Evolutionary conservation across 2,888 invertebrate genomes (phyloP).

Genomic region (Drosophila subsilvestris): DNA sequence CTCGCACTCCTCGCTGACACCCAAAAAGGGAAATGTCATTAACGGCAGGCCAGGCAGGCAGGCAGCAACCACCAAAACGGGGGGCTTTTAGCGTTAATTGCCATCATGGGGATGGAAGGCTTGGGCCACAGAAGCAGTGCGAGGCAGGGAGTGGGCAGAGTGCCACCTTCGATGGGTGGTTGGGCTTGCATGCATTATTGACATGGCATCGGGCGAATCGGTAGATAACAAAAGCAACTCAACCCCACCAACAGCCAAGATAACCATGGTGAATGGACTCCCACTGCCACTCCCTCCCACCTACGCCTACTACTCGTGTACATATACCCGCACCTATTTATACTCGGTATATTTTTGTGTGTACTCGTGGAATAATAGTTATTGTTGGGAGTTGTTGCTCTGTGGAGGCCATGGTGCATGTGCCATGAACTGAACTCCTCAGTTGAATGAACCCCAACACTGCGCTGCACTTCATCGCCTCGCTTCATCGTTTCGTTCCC

Average conservation of each 20-base stretch:
- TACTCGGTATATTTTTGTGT: slow-evolving; percentile 6
- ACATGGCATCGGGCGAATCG: slow-evolving; percentile 65
- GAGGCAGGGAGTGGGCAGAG: not conserved
- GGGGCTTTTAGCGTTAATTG: slow-evolving; percentile 63
- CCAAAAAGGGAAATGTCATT: slow-evolving; percentile 25
- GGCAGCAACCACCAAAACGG: slow-evolving; percentile 12
- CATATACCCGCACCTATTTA: not conserved
- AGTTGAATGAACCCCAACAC: slow-evolving; percentile 70
- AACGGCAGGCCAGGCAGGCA: slow-evolving; percentile 9
- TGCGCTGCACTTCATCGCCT: slow-evolving; percentile 3
- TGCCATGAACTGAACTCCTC: slow-evolving; percentile 5
- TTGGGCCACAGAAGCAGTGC: slow-evolving; percentile 3
- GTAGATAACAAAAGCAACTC: slow-evolving; percentile 69
- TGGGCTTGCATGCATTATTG: slow-evolving; percentile 72
- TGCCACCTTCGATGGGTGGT: slow-evolving; percentile 1
- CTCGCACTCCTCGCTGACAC: not conserved
- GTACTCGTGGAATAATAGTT: slow-evolving; percentile 33
- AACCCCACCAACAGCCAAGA: slow-evolving; percentile 27
- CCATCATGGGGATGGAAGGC: slow-evolving; percentile 36
- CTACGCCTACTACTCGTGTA: not conserved
- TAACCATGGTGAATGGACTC: slow-evolving; percentile 75
- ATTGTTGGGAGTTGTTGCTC: slow-evolving; percentile 44
- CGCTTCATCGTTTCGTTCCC: too few relatives aligned
- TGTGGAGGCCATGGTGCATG: not conserved
- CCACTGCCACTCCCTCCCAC: slow-evolving; percentile 5